Evolutionary conservation across 1,140 invertebrate genomes (phyloP).

Genomic region (Pogonognathellus flavescens): DNA sequence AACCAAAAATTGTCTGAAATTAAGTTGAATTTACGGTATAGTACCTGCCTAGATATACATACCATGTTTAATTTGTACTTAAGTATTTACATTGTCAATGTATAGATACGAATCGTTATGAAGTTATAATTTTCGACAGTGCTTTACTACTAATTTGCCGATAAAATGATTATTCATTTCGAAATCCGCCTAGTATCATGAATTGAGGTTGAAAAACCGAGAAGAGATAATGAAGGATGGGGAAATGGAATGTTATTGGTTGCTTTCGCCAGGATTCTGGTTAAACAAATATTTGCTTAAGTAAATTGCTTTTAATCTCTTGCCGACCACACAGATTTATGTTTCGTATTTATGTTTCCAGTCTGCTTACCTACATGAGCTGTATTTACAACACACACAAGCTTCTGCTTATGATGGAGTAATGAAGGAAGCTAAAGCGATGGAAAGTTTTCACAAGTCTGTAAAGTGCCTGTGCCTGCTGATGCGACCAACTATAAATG

Average conservation of each 20-base stretch:
- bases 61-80: no score
- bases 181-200: no score
- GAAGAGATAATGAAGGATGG: not conserved
- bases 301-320: constrained; percentile 26
- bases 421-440: not conserved
- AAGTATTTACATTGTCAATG: no score
- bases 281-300: constrained; percentile 5
- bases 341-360: not conserved
- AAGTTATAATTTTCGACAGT: no score
- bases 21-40: no score
- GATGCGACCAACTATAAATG: no score
- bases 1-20: no score
- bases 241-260: not conserved
- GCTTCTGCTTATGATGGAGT: not conserved
- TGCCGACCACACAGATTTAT: not conserved
- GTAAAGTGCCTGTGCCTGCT: not conserved
- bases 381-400: not conserved
- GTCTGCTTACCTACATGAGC: not conserved
- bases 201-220: not conserved
- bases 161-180: no score
- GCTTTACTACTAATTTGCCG: no score
- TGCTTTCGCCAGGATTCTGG: not conserved
- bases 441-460: no score
- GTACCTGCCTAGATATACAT: no score
- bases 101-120: no score